phyloP scores from a whole-genome alignment of 2,797 vertebrate species.

The Eptatretus atami region DNA sequence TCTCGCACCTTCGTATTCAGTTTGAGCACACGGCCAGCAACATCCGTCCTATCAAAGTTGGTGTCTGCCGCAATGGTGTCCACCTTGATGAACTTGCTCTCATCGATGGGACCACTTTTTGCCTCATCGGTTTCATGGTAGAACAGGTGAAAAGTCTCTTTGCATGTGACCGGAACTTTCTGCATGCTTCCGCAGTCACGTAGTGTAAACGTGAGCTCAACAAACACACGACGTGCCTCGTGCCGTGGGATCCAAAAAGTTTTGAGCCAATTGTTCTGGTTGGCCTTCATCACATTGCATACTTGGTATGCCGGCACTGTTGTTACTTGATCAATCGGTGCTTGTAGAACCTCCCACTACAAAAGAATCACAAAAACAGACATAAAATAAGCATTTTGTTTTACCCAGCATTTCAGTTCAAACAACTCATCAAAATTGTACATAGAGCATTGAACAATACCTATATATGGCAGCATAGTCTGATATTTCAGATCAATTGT shows the following conservation, averaged over 20 bases:
- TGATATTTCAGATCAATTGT: no score
- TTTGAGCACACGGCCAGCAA: slow-evolving; percentile 73
- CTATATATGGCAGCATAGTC: no score
- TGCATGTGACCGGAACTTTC: slow-evolving; percentile 69
- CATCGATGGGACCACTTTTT: slow-evolving; percentile 43
- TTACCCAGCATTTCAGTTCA: no score
- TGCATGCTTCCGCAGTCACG: slow-evolving; percentile 86
- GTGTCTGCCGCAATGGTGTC: slow-evolving; percentile 78
- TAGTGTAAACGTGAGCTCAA: slow-evolving; percentile 70
- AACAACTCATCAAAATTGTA: no score
- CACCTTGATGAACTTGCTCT: slow-evolving; percentile 49
- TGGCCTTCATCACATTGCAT: slow-evolving; percentile 79
- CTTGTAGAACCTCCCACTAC: slow-evolving; percentile 78
- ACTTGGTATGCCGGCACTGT: slow-evolving; percentile 86
- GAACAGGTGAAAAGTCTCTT: slow-evolving; percentile 75
- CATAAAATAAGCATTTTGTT: neutral
- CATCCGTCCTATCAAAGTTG: slow-evolving; percentile 83
- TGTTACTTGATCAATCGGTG: slow-evolving; percentile 73
- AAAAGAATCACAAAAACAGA: slow-evolving; percentile 10
- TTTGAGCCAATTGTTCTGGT: slow-evolving; percentile 88
- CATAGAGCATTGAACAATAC: no score
- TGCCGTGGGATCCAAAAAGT: slow-evolving; percentile 74
- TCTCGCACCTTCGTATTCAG: slow-evolving; percentile 78
- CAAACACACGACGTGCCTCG: slow-evolving; percentile 63
- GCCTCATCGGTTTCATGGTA: slow-evolving; percentile 59